Conservation (phyloP, 1,140 invertebrate species). For the Holotrichia oblita region DNA sequence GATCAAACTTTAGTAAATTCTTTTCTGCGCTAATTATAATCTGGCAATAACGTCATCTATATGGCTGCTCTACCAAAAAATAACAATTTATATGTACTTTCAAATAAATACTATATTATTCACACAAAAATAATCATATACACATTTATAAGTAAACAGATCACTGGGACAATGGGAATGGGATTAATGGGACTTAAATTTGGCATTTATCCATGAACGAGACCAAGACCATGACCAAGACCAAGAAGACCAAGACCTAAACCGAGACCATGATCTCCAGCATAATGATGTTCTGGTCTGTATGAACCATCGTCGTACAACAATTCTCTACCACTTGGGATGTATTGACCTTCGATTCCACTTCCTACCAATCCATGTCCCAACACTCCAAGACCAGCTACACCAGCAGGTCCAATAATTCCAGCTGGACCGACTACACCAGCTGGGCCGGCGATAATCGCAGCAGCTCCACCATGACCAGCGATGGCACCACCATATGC, state of each 20-base stretch:
- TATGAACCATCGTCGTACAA: constrained; percentile 49
- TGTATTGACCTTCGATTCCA: constrained; percentile 48
- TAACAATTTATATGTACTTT: too few species aligned
- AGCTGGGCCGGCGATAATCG: constrained; percentile 26
- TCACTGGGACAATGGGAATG: not conserved
- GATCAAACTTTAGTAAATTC: too few species aligned
- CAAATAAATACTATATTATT: constrained; percentile 15
- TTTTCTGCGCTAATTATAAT: too few species aligned
- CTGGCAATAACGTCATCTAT: too few species aligned
- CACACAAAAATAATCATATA: constrained; percentile 19
- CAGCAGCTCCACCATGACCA: constrained; percentile 12
- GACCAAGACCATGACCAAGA: not conserved
- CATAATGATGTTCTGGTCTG: constrained; percentile 44
- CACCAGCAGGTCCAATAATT: not conserved
- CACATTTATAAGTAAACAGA: not conserved
- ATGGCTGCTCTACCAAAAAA: too few species aligned
- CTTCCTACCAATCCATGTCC: constrained; percentile 7
- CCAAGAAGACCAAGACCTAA: not conserved
- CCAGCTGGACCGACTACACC: constrained; percentile 25
- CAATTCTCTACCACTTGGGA: constrained; percentile 43
- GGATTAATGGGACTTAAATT: not conserved
- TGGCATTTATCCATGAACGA: constrained; percentile 11
- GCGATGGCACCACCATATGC: constrained; percentile 10
- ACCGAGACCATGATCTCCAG: constrained; percentile 24
- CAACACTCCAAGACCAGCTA: not conserved